phyloP scores from a whole-genome alignment of 2,113 vertebrate species.

The Solea solea region DNA sequence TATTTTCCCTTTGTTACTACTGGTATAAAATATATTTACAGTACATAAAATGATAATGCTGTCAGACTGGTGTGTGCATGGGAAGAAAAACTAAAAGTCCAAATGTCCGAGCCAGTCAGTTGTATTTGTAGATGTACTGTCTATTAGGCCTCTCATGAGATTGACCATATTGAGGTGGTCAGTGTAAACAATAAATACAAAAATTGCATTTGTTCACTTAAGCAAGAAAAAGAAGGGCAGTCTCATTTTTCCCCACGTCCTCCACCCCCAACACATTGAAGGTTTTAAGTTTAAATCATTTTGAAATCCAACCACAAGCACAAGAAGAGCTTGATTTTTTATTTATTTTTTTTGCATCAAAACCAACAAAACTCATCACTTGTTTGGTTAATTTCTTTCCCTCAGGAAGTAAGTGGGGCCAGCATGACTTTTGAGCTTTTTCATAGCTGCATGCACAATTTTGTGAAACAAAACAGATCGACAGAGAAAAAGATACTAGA shows the following conservation, averaged over 20 bases:
- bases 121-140: constrained; percentile 83
- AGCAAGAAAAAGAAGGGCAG: constrained; percentile 76
- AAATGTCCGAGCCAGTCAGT: constrained; percentile 64
- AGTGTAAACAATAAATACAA: constrained; percentile 68
- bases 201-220: constrained; percentile 66
- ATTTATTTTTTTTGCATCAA: constrained; percentile 70
- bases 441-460: constrained; percentile 98
- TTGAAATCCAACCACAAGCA: constrained; percentile 88
- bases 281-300: constrained; percentile 89
- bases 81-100: constrained; percentile 70
- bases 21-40: constrained; percentile 82
- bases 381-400: constrained; percentile 84
- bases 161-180: constrained; percentile 66
- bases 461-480: constrained; percentile 83
- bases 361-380: constrained; percentile 70
- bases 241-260: constrained; percentile 81
- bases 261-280: constrained; percentile 80
- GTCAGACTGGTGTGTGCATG: constrained; percentile 88
- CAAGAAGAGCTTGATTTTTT: constrained; percentile 92
- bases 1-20: constrained; percentile 79
- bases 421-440: constrained; percentile 93
- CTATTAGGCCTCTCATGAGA: constrained; percentile 83
- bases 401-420: constrained; percentile 66
- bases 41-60: constrained; percentile 77
- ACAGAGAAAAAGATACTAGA: constrained; percentile 85